Evolutionary conservation across 2,113 vertebrate genomes (phyloP).

Genomic region (Neodontobutis hainanensis): DNA sequence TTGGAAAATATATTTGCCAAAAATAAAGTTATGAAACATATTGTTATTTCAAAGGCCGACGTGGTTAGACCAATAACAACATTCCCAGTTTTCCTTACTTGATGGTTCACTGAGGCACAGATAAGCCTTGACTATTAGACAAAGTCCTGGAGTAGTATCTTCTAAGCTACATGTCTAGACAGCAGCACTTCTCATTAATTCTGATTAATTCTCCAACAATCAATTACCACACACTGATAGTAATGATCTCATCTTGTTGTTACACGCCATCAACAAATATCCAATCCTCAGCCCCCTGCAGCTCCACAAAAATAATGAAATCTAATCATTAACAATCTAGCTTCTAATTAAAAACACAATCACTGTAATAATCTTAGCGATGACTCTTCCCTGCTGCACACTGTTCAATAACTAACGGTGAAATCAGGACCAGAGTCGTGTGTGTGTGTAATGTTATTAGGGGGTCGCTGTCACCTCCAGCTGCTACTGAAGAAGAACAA

Average conservation of each 20-base stretch:
- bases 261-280: neutral
- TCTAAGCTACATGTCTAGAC: neutral
- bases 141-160: no score
- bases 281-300: neutral
- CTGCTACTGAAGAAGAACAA: slow-evolving; percentile 33
- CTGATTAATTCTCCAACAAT: slow-evolving; percentile 3
- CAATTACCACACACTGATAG: neutral
- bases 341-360: slow-evolving; percentile 4
- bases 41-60: no score
- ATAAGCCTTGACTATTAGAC: no score
- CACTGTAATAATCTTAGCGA: neutral
- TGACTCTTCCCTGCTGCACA: neutral
- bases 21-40: no score
- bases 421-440: slow-evolving; percentile 20
- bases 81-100: no score
- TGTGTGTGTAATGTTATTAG: neutral
- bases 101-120: no score
- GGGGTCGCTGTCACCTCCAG: neutral
- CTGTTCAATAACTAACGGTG: neutral
- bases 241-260: neutral
- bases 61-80: no score
- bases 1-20: no score
- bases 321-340: neutral
- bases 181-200: slow-evolving; percentile 1
- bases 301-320: slow-evolving; percentile 2